A percentile compares a stretch with the other conserved stretches of the same genome.
phyloP scores from a whole-genome alignment of 1,140 invertebrate genomes.

The Chlorops oryzae region DNA sequence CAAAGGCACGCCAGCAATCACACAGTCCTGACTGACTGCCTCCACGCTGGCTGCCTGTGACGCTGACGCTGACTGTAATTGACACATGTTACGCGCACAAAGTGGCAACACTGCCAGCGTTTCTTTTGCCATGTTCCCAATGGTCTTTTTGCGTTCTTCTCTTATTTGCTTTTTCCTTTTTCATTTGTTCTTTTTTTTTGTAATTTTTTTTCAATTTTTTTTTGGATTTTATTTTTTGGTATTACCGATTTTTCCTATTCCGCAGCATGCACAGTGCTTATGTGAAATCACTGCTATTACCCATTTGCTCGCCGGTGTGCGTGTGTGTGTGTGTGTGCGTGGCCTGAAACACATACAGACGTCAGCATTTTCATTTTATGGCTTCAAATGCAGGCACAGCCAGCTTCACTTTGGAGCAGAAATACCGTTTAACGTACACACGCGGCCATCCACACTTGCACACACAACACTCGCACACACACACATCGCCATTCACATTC shows the following conservation, averaged over 20 bases:
- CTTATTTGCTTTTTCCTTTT: not conserved
- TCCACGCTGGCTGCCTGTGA: not conserved
- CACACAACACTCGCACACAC: too few species aligned
- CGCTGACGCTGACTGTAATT: not conserved
- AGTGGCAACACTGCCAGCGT: not conserved
- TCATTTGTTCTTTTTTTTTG: not conserved
- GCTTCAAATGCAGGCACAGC: not conserved
- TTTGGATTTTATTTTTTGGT: too few species aligned
- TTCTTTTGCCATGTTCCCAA: too few species aligned
- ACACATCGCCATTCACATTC: too few species aligned
- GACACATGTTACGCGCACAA: not conserved
- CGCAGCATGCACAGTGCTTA: too few species aligned
- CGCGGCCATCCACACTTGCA: too few species aligned
- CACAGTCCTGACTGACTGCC: not conserved
- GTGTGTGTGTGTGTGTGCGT: not conserved
- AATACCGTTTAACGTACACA: too few species aligned
- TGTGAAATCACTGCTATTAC: too few species aligned
- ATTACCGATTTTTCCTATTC: too few species aligned
- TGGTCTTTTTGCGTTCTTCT: not conserved
- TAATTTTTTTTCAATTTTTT: too few species aligned
- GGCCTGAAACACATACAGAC: not conserved
- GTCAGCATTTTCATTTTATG: not conserved
- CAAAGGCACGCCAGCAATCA: not conserved
- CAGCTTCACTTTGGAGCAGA: too few species aligned
- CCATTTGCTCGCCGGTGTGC: too few species aligned